phyloP scores from a whole-genome alignment of 2,888 invertebrate genomes.

The Oscheius myriophilus region DNA sequence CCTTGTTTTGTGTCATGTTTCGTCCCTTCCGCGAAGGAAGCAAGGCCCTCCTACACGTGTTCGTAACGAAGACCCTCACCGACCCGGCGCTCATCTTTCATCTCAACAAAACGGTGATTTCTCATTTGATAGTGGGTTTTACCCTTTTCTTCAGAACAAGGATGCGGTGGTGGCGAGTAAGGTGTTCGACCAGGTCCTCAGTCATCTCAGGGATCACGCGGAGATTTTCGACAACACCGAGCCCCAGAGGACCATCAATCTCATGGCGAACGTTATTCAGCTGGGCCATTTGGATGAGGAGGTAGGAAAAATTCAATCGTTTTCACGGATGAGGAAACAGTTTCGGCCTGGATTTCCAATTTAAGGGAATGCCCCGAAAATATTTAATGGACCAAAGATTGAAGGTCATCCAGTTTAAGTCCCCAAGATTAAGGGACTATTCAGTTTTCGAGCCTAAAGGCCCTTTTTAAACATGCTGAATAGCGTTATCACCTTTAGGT shows the following conservation, averaged over 20 bases:
- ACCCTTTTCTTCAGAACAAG: conserved; percentile 34
- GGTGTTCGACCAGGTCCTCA: conserved; percentile 43
- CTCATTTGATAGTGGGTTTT: no score
- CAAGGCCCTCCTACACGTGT: conserved; percentile 25
- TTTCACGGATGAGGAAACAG: no score
- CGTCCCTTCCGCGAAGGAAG: conserved; percentile 33
- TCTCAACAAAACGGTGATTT: conserved; percentile 45
- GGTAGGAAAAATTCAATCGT: no score
- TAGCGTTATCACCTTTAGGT: no score
- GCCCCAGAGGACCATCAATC: conserved; percentile 45
- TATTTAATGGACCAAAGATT: not conserved
- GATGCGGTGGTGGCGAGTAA: conserved; percentile 34
- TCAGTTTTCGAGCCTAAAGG: no score
- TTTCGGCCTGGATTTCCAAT: not conserved
- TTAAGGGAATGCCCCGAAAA: no score
- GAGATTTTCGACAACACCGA: conserved; percentile 40
- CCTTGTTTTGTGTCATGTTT: conserved; percentile 50
- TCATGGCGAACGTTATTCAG: conserved; percentile 67
- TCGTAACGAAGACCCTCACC: conserved; percentile 41
- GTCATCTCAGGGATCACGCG: conserved; percentile 39
- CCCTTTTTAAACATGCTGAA: no score
- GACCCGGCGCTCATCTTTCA: conserved; percentile 52
- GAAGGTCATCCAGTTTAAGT: no score
- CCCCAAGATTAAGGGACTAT: no score
- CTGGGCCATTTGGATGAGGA: conserved; percentile 56